Percentiles rank a stretch among this genome's conserved stretches.
These are phyloP conservation scores for Thecophora atra DNA, from an alignment of 2,888 invertebrate species.

Conservation along the genomic window DNA sequence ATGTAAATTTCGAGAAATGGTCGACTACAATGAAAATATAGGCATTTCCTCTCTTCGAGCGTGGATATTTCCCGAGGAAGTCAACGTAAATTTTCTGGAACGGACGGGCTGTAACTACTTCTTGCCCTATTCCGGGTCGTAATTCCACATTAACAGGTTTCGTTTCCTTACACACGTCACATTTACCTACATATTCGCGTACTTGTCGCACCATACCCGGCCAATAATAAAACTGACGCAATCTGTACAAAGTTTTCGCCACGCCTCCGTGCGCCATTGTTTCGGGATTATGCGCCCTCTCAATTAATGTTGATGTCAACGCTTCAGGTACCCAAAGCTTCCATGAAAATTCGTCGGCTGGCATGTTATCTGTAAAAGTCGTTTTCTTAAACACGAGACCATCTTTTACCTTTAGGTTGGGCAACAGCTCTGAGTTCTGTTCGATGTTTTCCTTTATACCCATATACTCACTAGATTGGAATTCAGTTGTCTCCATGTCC, in stretches of 20 bases:
- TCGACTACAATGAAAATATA: constrained; percentile 41
- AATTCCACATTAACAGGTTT: constrained; percentile 17
- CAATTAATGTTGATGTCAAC: neutral
- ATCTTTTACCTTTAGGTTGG: neutral
- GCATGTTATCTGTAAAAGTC: neutral
- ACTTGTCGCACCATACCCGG: constrained; percentile 22
- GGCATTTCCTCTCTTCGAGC: constrained; percentile 37
- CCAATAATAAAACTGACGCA: constrained; percentile 10
- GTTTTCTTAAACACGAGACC: neutral
- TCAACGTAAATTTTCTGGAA: constrained; percentile 41
- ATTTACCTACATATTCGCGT: neutral
- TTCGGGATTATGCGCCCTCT: too few species aligned
- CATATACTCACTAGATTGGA: too few species aligned
- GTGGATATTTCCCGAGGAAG: constrained; percentile 43
- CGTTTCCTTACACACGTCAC: constrained; percentile 1
- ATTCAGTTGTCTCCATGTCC: too few species aligned
- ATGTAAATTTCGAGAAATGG: constrained; percentile 41
- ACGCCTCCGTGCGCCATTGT: constrained; percentile 36
- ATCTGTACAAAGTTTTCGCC: constrained; percentile 35
- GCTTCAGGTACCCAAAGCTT: constrained; percentile 15
- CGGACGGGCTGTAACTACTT: constrained; percentile 13
- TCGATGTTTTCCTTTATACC: too few species aligned
- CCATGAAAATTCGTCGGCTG: neutral
- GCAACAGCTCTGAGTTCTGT: neutral
- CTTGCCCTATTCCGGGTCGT: constrained; percentile 8